These are phyloP conservation scores for Crypturellus undulatus DNA, from an alignment of 2,113 vertebrate genomes.

Conservation along the genomic window DNA sequence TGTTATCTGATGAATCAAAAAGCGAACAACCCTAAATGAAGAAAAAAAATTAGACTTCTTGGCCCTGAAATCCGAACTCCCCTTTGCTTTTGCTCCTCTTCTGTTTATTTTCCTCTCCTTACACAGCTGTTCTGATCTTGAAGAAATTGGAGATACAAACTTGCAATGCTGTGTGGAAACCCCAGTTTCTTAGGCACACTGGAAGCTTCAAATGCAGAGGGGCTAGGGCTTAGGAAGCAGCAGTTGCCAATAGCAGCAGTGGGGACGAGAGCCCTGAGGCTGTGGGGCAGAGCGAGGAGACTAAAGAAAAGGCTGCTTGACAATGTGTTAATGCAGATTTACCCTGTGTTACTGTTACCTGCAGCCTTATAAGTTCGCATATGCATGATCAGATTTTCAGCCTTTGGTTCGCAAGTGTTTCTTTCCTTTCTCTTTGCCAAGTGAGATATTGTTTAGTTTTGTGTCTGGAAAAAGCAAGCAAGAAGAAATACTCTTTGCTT, in stretches of 20 bases:
- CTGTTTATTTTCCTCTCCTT: neutral
- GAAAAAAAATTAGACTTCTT: neutral
- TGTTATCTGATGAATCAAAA: neutral
- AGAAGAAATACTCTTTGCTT: neutral
- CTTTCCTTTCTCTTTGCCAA: neutral
- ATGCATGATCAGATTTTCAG: conserved; percentile 40
- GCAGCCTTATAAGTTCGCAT: conserved; percentile 26
- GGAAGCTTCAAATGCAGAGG: neutral
- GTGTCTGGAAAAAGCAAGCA: neutral
- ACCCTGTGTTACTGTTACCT: neutral
- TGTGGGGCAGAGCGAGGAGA: conserved; percentile 18
- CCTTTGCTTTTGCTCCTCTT: neutral
- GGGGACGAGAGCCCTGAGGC: conserved; percentile 31
- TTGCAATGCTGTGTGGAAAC: neutral
- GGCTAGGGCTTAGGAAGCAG: neutral
- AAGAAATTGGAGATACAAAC: neutral
- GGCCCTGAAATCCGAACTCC: neutral
- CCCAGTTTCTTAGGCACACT: neutral
- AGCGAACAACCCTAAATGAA: neutral
- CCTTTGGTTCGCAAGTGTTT: conserved; percentile 8
- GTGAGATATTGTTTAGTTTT: neutral
- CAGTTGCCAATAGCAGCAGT: conserved; percentile 45
- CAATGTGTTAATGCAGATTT: conserved; percentile 56
- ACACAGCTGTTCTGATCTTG: neutral
- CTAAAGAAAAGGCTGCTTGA: conserved; percentile 54